Base-by-base conservation (phyloP, 1,140 invertebrate species). In the Cherax quadricarinatus region DNA sequence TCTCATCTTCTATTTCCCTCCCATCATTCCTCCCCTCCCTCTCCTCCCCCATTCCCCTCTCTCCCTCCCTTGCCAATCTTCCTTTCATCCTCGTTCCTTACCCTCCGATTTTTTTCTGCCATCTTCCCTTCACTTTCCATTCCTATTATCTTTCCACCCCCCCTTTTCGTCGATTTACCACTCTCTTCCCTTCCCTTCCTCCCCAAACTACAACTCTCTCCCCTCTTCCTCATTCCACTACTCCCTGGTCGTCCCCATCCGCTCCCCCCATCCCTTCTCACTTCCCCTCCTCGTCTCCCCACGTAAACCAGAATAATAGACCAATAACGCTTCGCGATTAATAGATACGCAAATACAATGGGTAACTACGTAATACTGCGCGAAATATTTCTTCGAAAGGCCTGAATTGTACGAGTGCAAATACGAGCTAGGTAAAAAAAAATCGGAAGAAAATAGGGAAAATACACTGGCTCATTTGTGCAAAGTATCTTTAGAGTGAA, bases 321-420 rank as follows among this genome's bases (percentile, higher is more conserved):
- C 70, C 70, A 75, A 75, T 75, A 75, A 75, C 70, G 21, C 1
- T 21, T 30, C n/a, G 9, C 70, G n/a, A 75, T 75, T 75, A 75
- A 75, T 75, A 30, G 70, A 75, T 75, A 75, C 70, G n/a, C 70
- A 75, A 75, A 75, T 75, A 10, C 24, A 75, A 75, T 75, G 70
- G 70, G n/a, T 70, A 70, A 70, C 66, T 70, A 70, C 21, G 66
- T n/a, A 70, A 70, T 70, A 70, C 66, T 18, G 66, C 3, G 66
- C 66, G 66, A 70, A 70, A 70, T 70, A 70, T 70, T 70, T 70
- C 53, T 57, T 3, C 53, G 53, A 57, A 3, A 1, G 14, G 14
- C 53, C 53, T 57, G 53, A 57, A 57, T 5, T 57, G 53, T 57
- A 14, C 53, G 53, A 9, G 53, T 57, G 53, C 14, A 57, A 57